Evolutionary conservation across 2,888 invertebrate genomes (phyloP), one percentile per base, ranked within the genome.

Genomic region (Microplitis deprimator): DNA sequence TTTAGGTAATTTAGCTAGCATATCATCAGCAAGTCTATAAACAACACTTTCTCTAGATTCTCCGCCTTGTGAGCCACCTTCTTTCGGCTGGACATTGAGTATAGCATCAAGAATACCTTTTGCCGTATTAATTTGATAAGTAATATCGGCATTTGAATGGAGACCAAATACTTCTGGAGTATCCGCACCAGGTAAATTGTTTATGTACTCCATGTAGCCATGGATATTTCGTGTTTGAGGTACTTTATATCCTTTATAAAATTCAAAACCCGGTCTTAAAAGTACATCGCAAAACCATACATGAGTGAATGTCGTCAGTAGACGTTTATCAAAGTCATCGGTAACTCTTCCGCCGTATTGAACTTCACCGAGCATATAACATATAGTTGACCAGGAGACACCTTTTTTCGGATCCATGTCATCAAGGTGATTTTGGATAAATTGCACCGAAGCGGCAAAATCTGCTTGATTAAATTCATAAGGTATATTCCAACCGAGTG

Each of bases 401-500:
- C 98, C 98, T 91, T 97, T 97, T 88, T 98, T 98, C 0, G 97
- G 96, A 89, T 98, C 98, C 92, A 98, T 96, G 88, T 98, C 98
- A 87, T 98, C 98, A 77, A 98, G 91, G 90, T 98, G 98, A 89
- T 98, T 98, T 89, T 98, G 98, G 78, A 98, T 93, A 88, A 98
- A 98, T 89, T 98, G 98, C 1, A 98, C 96, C 79, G 98, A 96
- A 1, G 98, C 97, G 2, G 96, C 96, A 87, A 98, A 98, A 89
- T 98, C 98, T 0, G 98, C 96, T 91, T 98, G 98, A 91, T 97
- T 97, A 89, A 98, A 98, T 90, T 98, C 98, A 85, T 98, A 98
- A 0, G 98, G 97, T 81, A 98, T 92, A 88, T 98, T 98, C 98
- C 98, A 98, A 7, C 98, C 98, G 13, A 98, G 92, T 0, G 98